Conservation (phyloP, 2,113 vertebrate species). For the Heterotilapia buettikoferi region DNA sequence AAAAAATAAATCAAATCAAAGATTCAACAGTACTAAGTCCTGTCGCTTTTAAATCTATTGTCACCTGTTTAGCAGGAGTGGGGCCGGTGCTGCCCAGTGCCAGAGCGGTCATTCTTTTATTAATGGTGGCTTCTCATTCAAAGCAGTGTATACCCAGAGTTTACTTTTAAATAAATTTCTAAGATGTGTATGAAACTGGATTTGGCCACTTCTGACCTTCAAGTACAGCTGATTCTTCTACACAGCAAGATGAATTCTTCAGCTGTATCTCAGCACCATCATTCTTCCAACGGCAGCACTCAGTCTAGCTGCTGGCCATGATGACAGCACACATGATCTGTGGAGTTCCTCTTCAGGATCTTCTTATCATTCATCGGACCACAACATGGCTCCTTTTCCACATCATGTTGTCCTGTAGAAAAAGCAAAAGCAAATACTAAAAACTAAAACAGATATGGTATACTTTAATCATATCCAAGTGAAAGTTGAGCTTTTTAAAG, state of each 20-base stretch:
- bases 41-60: background rate
- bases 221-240: background rate
- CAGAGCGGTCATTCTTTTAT: background rate
- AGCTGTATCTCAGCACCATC: background rate
- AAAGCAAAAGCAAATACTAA: background rate
- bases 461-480: background rate
- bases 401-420: background rate
- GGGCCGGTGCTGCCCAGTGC: background rate
- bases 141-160: background rate
- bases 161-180: background rate
- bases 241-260: background rate
- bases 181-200: background rate
- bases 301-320: background rate
- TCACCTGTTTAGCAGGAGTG: background rate
- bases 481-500: background rate
- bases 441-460: background rate
- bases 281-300: background rate
- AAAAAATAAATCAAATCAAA: background rate
- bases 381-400: background rate
- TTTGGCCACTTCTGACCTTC: background rate
- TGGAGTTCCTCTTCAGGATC: background rate
- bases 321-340: background rate
- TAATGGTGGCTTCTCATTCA: background rate
- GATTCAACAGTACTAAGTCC: background rate
- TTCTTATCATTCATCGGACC: background rate